Percentiles rank a stretch among this genome's conserved stretches.
phyloP scores from a whole-genome alignment of 2,888 invertebrate genomes.

The Spialia ferax region DNA sequence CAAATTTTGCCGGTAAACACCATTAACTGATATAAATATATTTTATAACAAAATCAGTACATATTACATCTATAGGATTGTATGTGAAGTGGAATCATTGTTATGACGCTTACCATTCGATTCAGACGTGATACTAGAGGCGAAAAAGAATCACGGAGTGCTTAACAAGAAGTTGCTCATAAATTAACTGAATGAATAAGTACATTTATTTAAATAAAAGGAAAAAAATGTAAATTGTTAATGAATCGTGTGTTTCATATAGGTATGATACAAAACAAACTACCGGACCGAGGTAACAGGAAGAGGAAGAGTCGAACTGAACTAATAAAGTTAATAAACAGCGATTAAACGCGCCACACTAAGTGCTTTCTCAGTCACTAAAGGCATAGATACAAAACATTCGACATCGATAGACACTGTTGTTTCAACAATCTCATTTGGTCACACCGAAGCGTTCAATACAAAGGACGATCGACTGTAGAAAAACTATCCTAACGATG shows the following conservation, averaged over 20 bases:
- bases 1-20: slow-evolving; percentile 74
- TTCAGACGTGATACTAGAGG: background rate
- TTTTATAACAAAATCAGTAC: too few relatives aligned
- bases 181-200: background rate
- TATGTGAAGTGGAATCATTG: background rate
- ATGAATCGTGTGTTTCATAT: background rate
- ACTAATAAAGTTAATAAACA: background rate
- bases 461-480: slow-evolving; percentile 15
- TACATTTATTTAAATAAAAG: background rate
- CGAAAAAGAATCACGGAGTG: too few relatives aligned
- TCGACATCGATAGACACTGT: background rate
- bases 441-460: slow-evolving; percentile 11
- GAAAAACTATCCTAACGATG: slow-evolving; percentile 25
- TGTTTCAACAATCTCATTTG: background rate
- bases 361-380: too few relatives aligned
- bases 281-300: background rate
- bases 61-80: background rate
- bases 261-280: too few relatives aligned
- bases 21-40: slow-evolving; percentile 52
- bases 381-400: background rate
- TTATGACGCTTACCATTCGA: slow-evolving; percentile 10
- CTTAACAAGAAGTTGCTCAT: too few relatives aligned
- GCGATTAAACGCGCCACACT: background rate
- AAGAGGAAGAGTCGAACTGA: background rate
- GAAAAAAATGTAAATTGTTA: background rate